These are phyloP conservation scores for Anadara kagoshimensis DNA, from an alignment of 1,140 invertebrate species.

Conservation along the genomic window DNA sequence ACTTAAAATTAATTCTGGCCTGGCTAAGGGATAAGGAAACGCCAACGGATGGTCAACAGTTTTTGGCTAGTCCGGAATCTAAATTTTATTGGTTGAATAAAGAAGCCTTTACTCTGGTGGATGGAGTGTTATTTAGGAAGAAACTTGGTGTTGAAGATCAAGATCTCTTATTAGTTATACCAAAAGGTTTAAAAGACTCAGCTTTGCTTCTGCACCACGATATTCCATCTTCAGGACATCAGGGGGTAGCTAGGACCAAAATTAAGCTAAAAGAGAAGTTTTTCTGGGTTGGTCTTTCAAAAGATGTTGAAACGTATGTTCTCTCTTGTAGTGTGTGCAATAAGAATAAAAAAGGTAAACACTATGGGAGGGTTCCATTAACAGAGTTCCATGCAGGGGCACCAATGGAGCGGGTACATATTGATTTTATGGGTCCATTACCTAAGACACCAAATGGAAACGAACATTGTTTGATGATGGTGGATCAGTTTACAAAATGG, in stretches of 20 bases:
- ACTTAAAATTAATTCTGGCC: background rate
- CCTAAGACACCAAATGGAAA: conserved; percentile 12
- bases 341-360: conserved; percentile 25
- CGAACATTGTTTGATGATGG: conserved; percentile 28
- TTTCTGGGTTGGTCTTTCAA: conserved; percentile 23
- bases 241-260: conserved; percentile 25
- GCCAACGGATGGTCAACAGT: conserved; percentile 10
- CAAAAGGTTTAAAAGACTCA: background rate
- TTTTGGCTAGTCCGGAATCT: conserved; percentile 11
- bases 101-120: background rate
- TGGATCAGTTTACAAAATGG: conserved; percentile 43
- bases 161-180: conserved; percentile 4
- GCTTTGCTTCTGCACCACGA: conserved; percentile 22
- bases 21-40: background rate
- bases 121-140: background rate
- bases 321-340: conserved; percentile 23
- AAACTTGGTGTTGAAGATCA: background rate
- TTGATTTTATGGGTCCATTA: conserved; percentile 33
- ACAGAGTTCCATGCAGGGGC: conserved; percentile 20
- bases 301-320: conserved; percentile 26
- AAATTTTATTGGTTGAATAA: conserved; percentile 14
- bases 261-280: conserved; percentile 21
- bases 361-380: background rate
- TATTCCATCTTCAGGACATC: conserved; percentile 16
- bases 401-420: conserved; percentile 39